Evolutionary conservation across 2,797 vertebrate species (phyloP), one percentile per base, ranked within the genome.

Genomic region (Acipenser ruthenus): DNA sequence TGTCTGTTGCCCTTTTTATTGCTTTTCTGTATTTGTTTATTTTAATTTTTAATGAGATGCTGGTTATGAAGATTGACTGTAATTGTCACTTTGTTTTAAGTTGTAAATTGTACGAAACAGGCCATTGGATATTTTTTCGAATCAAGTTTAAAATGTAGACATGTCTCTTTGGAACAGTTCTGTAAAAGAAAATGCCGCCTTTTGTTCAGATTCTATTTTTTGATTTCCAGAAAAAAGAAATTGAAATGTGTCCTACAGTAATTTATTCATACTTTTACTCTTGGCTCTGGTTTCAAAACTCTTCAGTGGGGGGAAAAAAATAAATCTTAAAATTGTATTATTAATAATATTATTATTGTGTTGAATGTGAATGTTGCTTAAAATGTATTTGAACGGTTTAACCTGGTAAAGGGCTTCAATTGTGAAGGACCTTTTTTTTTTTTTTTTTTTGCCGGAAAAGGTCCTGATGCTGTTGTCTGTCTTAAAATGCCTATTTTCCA

Each of bases 341-440:
- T 85, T 83, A 79, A 82, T 87, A 37, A 37, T 37, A 37, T 3
- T 37, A 84, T 82, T 82, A 85, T 85, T 88, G 85, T 88, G 85
- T 86, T 90, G 77, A 89, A 88, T 85, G 84, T 91, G 86, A 91
- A 89, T 90, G 88, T 89, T 87, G 86, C 84, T 85, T 85, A 81
- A 81, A 83, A 88, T 88, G 82, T 88, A 87, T 87, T 85, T 85
- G 77, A 86, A 87, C 82, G 86, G 82, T 79, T 86, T 88, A 70
- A 71, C 71, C 70, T 77, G 76, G 82, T 87, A 76, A 89, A 87
- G 86, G 89, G 86, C 88, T 89, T 88, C 85, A 82, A 80, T 75
- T 80, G 71, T 77, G 85, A 85, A 84, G 79, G 82, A 86, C 84
- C 86, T 82, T 68, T 73, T 62, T 80, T 69, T 82, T 68, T 72